Percentiles rank a stretch among this genome's conserved stretches.
phyloP scores from a whole-genome alignment of 2,888 invertebrate species.

The Gari tellinella region DNA sequence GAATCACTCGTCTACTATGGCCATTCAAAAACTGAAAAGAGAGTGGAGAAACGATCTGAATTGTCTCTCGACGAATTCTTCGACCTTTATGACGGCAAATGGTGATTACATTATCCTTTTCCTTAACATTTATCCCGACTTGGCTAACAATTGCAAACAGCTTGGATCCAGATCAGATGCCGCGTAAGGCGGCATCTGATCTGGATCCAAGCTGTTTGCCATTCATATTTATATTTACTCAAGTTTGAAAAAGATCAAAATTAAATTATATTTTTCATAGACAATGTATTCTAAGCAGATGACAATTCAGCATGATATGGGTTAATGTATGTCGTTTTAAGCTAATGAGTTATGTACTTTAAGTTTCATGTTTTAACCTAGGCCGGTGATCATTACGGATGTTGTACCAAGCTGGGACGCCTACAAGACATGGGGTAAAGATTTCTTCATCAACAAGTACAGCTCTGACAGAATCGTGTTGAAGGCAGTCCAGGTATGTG shows the following conservation, averaged over 20 bases:
- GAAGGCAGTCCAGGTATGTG: conserved; percentile 76
- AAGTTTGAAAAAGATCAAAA: no score
- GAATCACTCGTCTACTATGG: conserved; percentile 71
- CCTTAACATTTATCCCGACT: background rate
- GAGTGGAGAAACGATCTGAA: conserved; percentile 73
- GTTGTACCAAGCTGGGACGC: conserved; percentile 80
- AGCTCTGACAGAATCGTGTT: conserved; percentile 77
- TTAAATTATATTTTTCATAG: no score
- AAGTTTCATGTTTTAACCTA: no score
- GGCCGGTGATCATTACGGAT: conserved; percentile 83
- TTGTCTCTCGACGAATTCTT: conserved; percentile 80
- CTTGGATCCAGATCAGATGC: no score
- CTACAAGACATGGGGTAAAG: conserved; percentile 76
- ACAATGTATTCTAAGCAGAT: no score
- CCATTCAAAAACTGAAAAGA: conserved; percentile 8
- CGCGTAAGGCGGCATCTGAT: no score
- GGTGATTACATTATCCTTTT: conserved; percentile 67
- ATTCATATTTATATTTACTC: no score
- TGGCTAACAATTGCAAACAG: no score
- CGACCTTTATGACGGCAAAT: conserved; percentile 83
- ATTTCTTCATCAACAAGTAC: conserved; percentile 76
- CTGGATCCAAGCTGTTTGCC: background rate
- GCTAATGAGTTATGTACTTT: no score
- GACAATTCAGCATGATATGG: no score
- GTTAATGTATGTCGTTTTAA: no score